Percentiles rank a stretch among this genome's conserved stretches.
Conservation (phyloP, 2,888 invertebrate genomes). For the Leucozona laternaria region DNA sequence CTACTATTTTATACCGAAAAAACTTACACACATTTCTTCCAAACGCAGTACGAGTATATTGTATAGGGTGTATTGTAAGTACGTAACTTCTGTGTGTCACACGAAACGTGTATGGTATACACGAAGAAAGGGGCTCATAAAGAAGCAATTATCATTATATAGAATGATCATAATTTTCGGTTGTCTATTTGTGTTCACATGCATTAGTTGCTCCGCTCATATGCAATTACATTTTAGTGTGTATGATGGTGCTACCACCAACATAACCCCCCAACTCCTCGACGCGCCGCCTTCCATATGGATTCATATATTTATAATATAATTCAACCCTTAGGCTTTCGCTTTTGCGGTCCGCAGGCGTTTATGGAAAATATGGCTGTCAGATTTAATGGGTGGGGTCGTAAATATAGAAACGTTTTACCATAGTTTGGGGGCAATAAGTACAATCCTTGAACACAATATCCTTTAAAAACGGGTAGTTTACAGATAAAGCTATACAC, state of each 20-base stretch:
- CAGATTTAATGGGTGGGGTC: constrained; percentile 27
- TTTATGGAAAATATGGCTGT: constrained; percentile 26
- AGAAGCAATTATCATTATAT: constrained; percentile 53
- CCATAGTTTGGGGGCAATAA: constrained; percentile 19
- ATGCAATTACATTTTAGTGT: constrained; percentile 19
- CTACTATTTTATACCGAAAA: not conserved
- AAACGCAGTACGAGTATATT: not conserved
- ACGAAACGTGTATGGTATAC: not conserved
- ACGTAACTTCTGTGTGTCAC: constrained; percentile 26
- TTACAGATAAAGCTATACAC: not conserved
- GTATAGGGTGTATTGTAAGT: not conserved
- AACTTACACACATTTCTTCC: not conserved
- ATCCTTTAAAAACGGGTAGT: not conserved
- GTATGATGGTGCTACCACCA: not conserved
- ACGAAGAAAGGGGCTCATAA: constrained; percentile 35
- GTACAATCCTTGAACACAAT: not conserved
- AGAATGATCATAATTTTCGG: constrained; percentile 56
- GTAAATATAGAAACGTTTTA: constrained; percentile 1
- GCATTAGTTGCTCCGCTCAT: constrained; percentile 13
- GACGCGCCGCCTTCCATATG: not conserved
- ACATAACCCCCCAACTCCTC: no score
- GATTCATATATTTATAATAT: constrained; percentile 20
- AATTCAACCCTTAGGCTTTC: constrained; percentile 13
- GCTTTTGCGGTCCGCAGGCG: constrained; percentile 20
- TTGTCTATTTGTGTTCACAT: constrained; percentile 25